Base-by-base conservation (phyloP, 2,888 invertebrate species). In the Notocelia uddmanniana region DNA sequence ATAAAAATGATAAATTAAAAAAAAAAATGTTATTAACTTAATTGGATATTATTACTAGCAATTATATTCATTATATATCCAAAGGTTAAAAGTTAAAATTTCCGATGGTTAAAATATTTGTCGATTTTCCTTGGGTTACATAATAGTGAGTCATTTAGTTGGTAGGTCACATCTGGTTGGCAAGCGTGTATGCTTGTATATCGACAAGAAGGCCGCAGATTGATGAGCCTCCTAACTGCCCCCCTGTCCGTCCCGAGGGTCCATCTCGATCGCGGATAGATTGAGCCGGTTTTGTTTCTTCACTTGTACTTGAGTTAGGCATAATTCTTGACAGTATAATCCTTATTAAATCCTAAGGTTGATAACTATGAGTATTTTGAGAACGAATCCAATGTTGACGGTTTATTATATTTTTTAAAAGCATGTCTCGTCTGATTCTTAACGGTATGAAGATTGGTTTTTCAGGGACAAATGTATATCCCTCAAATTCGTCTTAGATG, bases 201-300 rank as follows among this genome's bases (percentile, higher is more conserved):
- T 90, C 89, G 89, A 88, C 87, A 85, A 81, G 85, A 84, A 87
- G 85, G 83, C 78, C 80, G 80, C 84, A 91, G 91, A 92, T 91
- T 91, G 91, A 92, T 92, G 91, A 84, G 83, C 69, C 76, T 69
- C 73, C 78, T 76, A 79, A 75, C 78, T 79, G 80, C 73, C 77
- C 74, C 78, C 63, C 72, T 31, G 73, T 45, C 69, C 74, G 76
- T 76, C 81, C 75, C 72, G 82, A 81, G 80, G 77, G 78, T 76
- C 73, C 76, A 11, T 23, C 60, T 73, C 80, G 80, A 83, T 82
- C 78, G 82, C 83, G 58, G 62, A 62, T 73, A 86, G 82, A 87
- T 88, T 83, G 84, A 81, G 81, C 81, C 84, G 79, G 82, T 85
- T 87, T 84, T 83, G 85, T 85, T 87, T 85, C 80, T 81, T 83